Evolutionary conservation across 2,113 vertebrate genomes (phyloP).

Genomic region (Scomber scombrus): DNA sequence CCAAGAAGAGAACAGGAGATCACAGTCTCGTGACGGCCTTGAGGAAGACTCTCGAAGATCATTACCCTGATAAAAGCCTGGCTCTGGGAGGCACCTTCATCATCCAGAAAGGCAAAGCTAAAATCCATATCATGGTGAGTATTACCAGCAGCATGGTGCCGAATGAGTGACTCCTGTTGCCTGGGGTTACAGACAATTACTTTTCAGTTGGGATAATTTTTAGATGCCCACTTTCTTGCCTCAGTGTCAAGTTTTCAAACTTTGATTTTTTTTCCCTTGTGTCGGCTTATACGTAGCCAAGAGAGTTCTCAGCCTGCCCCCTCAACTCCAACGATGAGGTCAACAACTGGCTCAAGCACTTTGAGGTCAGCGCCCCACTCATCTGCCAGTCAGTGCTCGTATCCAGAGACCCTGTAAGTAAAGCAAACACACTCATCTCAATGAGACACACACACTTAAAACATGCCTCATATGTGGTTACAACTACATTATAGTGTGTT

Average conservation of each 20-base stretch:
- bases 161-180: too few relatives aligned
- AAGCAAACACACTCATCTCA: not conserved
- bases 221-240: too few relatives aligned
- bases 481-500: too few relatives aligned
- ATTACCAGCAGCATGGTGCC: not conserved
- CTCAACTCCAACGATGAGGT: constrained; percentile 90
- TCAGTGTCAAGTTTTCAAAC: not conserved
- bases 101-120: constrained; percentile 94
- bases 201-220: too few relatives aligned
- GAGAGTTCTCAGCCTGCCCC: constrained; percentile 92
- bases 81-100: constrained; percentile 95
- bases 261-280: constrained; percentile 27
- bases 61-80: constrained; percentile 91
- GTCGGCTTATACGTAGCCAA: constrained; percentile 84
- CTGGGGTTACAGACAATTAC: too few relatives aligned
- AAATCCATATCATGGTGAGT: constrained; percentile 95
- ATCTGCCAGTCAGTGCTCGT: constrained; percentile 96
- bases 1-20: constrained; percentile 89
- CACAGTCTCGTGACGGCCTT: constrained; percentile 93
- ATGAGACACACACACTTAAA: too few relatives aligned
- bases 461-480: not conserved
- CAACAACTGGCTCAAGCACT: constrained; percentile 94
- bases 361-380: constrained; percentile 92
- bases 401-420: constrained; percentile 95
- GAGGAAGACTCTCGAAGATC: constrained; percentile 89